Evolutionary conservation across 2,888 invertebrate species (phyloP), one percentile per base, ranked within the genome.

Genomic region (Latrodectus hesperus): DNA sequence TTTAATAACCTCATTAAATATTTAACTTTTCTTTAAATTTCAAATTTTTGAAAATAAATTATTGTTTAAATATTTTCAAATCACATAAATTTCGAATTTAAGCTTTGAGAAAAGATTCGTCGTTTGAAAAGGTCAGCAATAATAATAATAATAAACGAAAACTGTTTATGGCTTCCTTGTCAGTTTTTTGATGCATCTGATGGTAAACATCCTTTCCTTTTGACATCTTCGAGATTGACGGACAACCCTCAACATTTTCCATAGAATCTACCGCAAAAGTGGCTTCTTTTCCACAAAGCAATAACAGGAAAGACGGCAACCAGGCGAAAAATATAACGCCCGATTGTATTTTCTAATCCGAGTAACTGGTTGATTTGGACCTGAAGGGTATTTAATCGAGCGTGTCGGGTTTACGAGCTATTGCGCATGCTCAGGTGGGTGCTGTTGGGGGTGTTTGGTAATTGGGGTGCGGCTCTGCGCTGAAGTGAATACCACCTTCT

Each of bases 181-280:
- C 81, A 74, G 65, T 22, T 53, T 65, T 67, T 74, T 81, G 81
- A 81, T 73, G 38, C 22, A 72, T 73, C 12, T 51, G 80, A 73
- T 49, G 65, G 81, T 81, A 81, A 81, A 81, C 81, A 81, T 81
- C 81, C 81, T 74, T 17, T 26, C 49, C 52, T 14, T 17, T 51
- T 17, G 73, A 51, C 52, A 16, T 4, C 26, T 17, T 22, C 22
- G 22, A 22, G 22, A 22, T 51, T 73, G 73, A 73, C 53, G 17
- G 73, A 17, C 73, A 73, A 8, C 53, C 9, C 17, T 51, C 53
- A 73, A 73, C 49, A 17, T 52, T 51, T 73, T 53, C 52, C n/a
- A 52, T 4, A 52, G 22, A 26, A 26, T 60, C 11, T 22, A 68
- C 67, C 67, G 73, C 17, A n/a, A 60, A 60, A 60, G 60, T 60